Evolutionary conservation across 2,888 invertebrate genomes (phyloP).

Genomic region (Agrotis clavis): DNA sequence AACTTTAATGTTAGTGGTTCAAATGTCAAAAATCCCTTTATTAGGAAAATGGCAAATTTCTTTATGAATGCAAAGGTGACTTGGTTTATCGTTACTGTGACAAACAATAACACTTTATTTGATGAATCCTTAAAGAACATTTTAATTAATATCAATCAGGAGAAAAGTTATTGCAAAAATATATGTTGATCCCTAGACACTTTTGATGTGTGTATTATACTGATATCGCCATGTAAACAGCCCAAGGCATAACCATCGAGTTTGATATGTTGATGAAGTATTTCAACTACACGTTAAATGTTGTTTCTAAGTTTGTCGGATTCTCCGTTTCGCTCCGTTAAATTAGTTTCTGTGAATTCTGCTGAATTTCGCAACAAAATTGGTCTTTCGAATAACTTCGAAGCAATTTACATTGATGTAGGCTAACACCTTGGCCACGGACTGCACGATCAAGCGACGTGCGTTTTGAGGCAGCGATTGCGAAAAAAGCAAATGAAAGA

Average conservation of each 20-base stretch:
- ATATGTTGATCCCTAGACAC: too few relatives aligned
- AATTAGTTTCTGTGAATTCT: conserved; percentile 36
- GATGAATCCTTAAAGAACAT: too few relatives aligned
- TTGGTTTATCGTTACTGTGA: too few relatives aligned
- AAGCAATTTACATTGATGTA: conserved; percentile 32
- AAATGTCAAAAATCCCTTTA: too few relatives aligned
- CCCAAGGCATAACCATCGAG: conserved; percentile 20
- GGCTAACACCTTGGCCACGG: background rate
- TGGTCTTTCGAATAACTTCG: conserved; percentile 15
- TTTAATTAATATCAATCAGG: too few relatives aligned
- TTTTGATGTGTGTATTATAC: too few relatives aligned
- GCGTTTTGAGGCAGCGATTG: background rate
- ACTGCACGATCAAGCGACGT: background rate
- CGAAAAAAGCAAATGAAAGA: background rate
- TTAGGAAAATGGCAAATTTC: too few relatives aligned
- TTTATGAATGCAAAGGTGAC: too few relatives aligned
- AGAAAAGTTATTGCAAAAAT: too few relatives aligned
- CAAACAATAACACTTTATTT: too few relatives aligned
- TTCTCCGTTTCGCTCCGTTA: conserved; percentile 15
- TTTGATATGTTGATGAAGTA: conserved; percentile 30
- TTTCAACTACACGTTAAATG: conserved; percentile 34
- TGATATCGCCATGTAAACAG: background rate
- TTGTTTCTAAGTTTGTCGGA: conserved; percentile 29
- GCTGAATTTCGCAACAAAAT: conserved; percentile 16
- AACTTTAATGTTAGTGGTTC: too few relatives aligned